These are phyloP conservation scores for Neosilurus hyrtlii DNA, from an alignment of 2,797 vertebrate genomes.

Conservation along the genomic window DNA sequence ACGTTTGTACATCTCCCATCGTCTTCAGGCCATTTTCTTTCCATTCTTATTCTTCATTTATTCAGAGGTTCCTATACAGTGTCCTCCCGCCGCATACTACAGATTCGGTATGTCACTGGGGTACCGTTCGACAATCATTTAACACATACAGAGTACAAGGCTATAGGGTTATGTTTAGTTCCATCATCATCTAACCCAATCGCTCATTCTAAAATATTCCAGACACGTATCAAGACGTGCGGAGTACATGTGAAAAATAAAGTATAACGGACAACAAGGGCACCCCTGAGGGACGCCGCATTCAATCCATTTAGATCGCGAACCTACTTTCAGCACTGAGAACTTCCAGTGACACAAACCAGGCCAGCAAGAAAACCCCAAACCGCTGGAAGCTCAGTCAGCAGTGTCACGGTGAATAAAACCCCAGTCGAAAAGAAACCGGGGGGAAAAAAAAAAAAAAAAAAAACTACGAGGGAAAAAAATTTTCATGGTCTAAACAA, in stretches of 20 bases:
- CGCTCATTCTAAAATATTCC: too few relatives aligned
- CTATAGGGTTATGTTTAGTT: too few relatives aligned
- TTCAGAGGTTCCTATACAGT: too few relatives aligned
- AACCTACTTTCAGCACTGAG: not conserved
- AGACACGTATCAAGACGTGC: too few relatives aligned
- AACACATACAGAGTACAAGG: too few relatives aligned
- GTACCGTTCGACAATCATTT: too few relatives aligned
- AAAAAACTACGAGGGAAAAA: not conserved
- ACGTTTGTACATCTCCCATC: too few relatives aligned
- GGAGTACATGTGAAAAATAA: not conserved
- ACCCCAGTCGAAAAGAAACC: not conserved
- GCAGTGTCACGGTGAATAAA: not conserved
- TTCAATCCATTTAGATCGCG: not conserved
- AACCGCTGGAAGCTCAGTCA: conserved; percentile 6
- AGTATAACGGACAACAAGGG: not conserved
- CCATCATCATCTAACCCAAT: too few relatives aligned
- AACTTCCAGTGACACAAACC: conserved; percentile 9
- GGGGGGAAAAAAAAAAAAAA: not conserved
- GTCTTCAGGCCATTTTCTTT: too few relatives aligned
- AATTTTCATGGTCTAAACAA: not conserved
- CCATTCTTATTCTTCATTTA: too few relatives aligned
- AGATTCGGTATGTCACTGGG: too few relatives aligned
- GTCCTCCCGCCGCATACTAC: too few relatives aligned
- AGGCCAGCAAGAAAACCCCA: conserved; percentile 16
- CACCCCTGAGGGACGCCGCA: conserved; percentile 27